Evolutionary conservation across 2,888 invertebrate species (phyloP).

Genomic region (Piscicola geometra): DNA sequence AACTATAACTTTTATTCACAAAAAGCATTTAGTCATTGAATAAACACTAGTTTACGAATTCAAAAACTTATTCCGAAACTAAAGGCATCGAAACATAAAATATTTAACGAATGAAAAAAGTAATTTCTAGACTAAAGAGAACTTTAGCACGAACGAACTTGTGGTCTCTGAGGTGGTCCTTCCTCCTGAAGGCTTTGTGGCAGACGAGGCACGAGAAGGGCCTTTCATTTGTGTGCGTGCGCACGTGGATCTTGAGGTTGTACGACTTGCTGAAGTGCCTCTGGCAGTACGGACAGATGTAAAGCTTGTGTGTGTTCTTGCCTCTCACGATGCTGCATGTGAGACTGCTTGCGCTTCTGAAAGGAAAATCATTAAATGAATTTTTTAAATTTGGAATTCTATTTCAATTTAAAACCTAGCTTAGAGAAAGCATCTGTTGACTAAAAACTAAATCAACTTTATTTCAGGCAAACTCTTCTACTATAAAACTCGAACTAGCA

Average conservation of each 20-base stretch:
- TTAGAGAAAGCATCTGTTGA: no score
- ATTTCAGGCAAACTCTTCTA: no score
- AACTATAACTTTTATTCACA: no score
- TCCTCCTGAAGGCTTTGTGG: constrained; percentile 90
- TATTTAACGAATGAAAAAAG: no score
- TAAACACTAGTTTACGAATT: not conserved
- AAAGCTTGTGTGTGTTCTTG: constrained; percentile 53
- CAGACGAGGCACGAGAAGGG: constrained; percentile 97
- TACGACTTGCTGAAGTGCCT: constrained; percentile 97
- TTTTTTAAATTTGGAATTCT: no score
- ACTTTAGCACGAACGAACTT: constrained; percentile 50
- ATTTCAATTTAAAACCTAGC: no score
- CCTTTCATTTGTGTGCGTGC: constrained; percentile 93
- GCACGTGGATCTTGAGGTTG: constrained; percentile 91
- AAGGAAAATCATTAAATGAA: no score
- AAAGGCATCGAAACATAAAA: no score
- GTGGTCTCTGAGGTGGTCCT: constrained; percentile 70
- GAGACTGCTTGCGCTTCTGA: no score
- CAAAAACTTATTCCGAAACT: no score
- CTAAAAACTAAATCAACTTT: no score
- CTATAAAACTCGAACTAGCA: no score
- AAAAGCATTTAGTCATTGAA: not conserved
- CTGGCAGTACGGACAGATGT: constrained; percentile 95
- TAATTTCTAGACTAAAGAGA: constrained; percentile 6
- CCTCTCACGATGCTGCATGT: not conserved